A percentile compares a stretch with the other conserved stretches of the same genome.
Evolutionary conservation across 2,113 vertebrate species (phyloP).

Genomic region (Brienomyrus brachyistius): DNA sequence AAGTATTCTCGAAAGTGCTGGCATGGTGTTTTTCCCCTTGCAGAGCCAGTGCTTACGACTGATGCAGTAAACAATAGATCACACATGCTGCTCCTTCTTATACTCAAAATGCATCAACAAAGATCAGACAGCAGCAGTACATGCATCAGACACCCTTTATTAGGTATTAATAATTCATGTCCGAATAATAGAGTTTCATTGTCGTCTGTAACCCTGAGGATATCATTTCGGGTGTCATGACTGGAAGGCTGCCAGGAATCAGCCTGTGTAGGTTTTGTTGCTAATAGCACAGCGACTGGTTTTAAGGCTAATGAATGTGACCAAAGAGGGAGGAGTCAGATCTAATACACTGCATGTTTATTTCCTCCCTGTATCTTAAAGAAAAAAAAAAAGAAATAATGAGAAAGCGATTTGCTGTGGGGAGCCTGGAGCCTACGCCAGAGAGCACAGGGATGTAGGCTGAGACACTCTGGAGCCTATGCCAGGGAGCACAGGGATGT

Average conservation of each 20-base stretch:
- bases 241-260: not conserved
- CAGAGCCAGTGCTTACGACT: not conserved
- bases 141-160: not conserved
- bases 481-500: too few species aligned
- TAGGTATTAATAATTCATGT: slow-evolving; percentile 4
- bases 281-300: not conserved
- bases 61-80: not conserved
- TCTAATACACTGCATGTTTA: not conserved
- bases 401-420: not conserved
- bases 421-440: not conserved
- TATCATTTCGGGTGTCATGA: not conserved
- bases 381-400: not conserved
- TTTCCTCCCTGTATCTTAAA: not conserved
- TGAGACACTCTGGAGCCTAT: too few species aligned
- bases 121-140: not conserved
- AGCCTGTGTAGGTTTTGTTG: not conserved
- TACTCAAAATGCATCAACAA: not conserved
- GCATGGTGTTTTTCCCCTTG: not conserved
- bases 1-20: not conserved
- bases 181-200: slow-evolving; percentile 2
- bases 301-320: not conserved
- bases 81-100: not conserved
- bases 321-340: not conserved
- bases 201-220: not conserved
- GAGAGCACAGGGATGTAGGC: not conserved